Base-by-base conservation (phyloP, 2,888 invertebrate species). In the Eupithecia pulchellata region DNA sequence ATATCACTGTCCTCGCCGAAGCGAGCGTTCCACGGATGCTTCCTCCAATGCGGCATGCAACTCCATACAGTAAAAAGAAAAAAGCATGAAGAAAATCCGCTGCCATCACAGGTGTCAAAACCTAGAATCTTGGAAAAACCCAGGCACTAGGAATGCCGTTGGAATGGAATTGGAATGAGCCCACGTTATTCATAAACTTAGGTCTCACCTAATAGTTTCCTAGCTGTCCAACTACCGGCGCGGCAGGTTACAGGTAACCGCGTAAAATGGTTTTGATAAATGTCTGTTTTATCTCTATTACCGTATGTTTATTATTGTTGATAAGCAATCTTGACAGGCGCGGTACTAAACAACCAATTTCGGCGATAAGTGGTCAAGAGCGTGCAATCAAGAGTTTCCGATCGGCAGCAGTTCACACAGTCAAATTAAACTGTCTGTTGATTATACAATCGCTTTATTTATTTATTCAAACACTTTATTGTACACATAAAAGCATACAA, bases 221-320 rank as follows among this genome's bases (percentile, higher is more conserved):
- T 47, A 47, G n/a, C 3, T 11, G 52, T 52, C 13, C 52, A 52
- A 25, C 4, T 52, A 42, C n/a, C 20, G 13, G 25, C 52, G 52
- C n/a, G n/a, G n/a, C n/a, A n/a, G n/a, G n/a, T n/a, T n/a, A 13
- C 52, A 52, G 52, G 52, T 52, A 25, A 52, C 52, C 3, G 25
- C 52, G 11, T 11, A 25, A 58, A 60, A 64, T 34, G 64, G 42
- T 42, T 30, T 32, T 58, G 32, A 64, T 65, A 66, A 70, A 57
- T 70, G 47, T 58, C 55, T 64, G n/a, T 66, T 71, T 60, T 71
- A 71, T 64, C 71, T 39, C 64, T 27, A 64, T 64, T 60, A 58
- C 25, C 62, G 60, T 67, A 66, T 69, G 69, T 72, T 72, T 72
- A 72, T 72, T 72, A 63, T 69, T 47, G 52, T 72, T 32, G 72